A percentile compares a stretch with the other conserved stretches of the same genome.
Evolutionary conservation across 2,113 vertebrate genomes (phyloP).

Genomic region (Dasypus novemcinctus): DNA sequence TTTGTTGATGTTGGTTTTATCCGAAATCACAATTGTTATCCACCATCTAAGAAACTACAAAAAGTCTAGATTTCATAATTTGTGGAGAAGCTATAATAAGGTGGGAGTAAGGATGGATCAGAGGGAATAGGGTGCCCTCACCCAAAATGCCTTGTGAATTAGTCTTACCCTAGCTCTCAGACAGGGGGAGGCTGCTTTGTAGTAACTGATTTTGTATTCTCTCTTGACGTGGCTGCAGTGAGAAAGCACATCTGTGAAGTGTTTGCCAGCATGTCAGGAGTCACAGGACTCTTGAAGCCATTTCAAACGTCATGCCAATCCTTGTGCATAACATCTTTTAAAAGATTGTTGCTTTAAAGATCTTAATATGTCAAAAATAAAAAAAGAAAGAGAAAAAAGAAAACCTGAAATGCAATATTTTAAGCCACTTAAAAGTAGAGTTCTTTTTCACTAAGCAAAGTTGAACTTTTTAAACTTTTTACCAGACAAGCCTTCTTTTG

Average conservation of each 20-base stretch:
- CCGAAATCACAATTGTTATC: background rate
- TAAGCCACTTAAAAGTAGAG: slow-evolving; percentile 54
- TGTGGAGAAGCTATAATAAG: background rate
- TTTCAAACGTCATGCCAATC: slow-evolving; percentile 70
- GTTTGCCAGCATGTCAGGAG: slow-evolving; percentile 70
- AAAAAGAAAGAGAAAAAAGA: background rate
- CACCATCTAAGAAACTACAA: slow-evolving; percentile 8
- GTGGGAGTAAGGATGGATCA: slow-evolving; percentile 20
- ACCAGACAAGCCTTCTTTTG: slow-evolving; percentile 37
- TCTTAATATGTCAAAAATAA: slow-evolving; percentile 61
- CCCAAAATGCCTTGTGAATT: fast-evolving
- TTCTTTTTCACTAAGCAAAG: slow-evolving; percentile 71
- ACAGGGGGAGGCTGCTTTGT: background rate
- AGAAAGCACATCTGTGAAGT: slow-evolving; percentile 60
- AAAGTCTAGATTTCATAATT: slow-evolving; percentile 23
- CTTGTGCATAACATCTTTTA: slow-evolving; percentile 58
- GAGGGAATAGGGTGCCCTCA: background rate
- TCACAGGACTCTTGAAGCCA: slow-evolving; percentile 64
- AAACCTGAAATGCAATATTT: slow-evolving; percentile 47
- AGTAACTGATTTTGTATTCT: background rate
- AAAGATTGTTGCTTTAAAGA: slow-evolving; percentile 62
- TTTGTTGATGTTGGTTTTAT: background rate
- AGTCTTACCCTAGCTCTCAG: background rate
- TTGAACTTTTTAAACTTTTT: slow-evolving; percentile 70
- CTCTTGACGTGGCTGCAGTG: background rate